A percentile compares a stretch with the other conserved stretches of the same genome.
These are phyloP conservation scores for Desmophyllum pertusum DNA, from an alignment of 92 coral and sea anemone species.

Conservation along the genomic window DNA sequence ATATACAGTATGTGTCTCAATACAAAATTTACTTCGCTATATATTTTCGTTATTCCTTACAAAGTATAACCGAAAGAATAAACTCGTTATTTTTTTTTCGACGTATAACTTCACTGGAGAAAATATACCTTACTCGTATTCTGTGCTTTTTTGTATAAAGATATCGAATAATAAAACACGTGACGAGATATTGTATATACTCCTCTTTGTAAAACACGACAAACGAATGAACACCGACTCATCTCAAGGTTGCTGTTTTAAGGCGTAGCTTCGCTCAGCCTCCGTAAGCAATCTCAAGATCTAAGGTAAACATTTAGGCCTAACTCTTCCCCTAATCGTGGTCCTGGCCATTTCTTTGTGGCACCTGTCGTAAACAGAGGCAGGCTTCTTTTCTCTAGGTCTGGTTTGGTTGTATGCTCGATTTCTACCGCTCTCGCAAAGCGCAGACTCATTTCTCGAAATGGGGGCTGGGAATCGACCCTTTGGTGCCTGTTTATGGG, in stretches of 20 bases:
- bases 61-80: too few relatives aligned
- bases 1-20: neutral
- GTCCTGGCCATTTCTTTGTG: too few relatives aligned
- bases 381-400: too few relatives aligned
- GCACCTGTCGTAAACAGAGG: too few relatives aligned
- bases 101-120: neutral
- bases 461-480: neutral
- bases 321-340: too few relatives aligned
- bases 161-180: neutral
- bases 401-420: too few relatives aligned
- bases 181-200: neutral
- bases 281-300: neutral
- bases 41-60: too few relatives aligned
- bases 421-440: too few relatives aligned
- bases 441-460: too few relatives aligned
- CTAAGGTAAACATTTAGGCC: neutral
- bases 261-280: neutral
- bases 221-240: neutral
- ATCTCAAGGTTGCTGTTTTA: neutral
- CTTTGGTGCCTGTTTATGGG: too few relatives aligned
- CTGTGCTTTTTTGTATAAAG: neutral
- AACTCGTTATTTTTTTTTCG: neutral
- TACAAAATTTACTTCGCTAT: neutral
- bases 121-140: neutral
- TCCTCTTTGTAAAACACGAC: too few relatives aligned